phyloP scores from a whole-genome alignment of 2,113 vertebrate genomes.

The Sminthopsis crassicaudata region DNA sequence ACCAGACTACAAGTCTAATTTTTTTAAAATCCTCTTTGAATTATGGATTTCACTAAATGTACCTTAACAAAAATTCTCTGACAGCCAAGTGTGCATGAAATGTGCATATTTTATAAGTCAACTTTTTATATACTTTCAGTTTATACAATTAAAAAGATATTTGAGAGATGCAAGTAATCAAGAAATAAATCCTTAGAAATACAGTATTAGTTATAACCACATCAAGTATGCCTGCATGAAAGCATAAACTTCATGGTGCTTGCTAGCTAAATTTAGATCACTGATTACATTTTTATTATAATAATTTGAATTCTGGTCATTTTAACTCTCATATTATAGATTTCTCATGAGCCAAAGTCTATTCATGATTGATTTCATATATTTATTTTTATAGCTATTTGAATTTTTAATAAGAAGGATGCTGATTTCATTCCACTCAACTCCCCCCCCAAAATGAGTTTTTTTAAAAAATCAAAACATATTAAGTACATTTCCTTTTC shows the following conservation, averaged over 20 bases:
- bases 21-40: constrained; percentile 59
- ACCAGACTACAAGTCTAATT: constrained; percentile 48
- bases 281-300: constrained; percentile 53
- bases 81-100: constrained; percentile 56
- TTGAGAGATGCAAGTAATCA: constrained; percentile 9
- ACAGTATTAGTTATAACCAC: neutral
- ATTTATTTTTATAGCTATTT: constrained; percentile 58
- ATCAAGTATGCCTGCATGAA: constrained; percentile 28
- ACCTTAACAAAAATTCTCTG: constrained; percentile 17
- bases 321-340: constrained; percentile 36
- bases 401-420: constrained; percentile 48
- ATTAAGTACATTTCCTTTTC: constrained; percentile 6
- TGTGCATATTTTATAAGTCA: constrained; percentile 58
- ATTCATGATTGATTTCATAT: constrained; percentile 48
- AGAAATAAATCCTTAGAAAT: constrained; percentile 26
- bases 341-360: constrained; percentile 17
- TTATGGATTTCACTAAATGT: constrained; percentile 30
- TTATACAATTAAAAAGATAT: constrained; percentile 59
- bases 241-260: neutral
- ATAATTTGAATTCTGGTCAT: constrained; percentile 50
- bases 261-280: constrained; percentile 21
- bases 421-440: constrained; percentile 3
- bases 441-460: too few relatives aligned
- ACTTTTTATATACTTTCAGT: constrained; percentile 59
- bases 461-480: neutral